phyloP scores from a whole-genome alignment of 2,888 invertebrate genomes.

The Halictus ligatus region DNA sequence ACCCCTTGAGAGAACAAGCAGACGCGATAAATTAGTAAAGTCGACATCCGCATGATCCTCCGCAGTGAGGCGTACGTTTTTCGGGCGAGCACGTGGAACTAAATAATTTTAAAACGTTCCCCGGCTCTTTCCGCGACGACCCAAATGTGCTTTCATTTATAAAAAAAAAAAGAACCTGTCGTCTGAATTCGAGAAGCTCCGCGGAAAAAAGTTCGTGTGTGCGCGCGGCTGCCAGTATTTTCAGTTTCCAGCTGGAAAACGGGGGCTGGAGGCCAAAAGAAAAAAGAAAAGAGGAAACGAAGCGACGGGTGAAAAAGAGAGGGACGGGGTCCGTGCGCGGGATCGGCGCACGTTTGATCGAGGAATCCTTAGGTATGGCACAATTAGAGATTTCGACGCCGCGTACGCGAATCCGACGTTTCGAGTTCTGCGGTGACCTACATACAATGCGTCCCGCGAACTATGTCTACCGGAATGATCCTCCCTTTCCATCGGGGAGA shows the following conservation, averaged over 20 bases:
- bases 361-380: slow-evolving; percentile 28
- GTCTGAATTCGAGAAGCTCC: not conserved
- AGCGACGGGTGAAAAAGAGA: not conserved
- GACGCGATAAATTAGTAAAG: not conserved
- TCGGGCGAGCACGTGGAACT: not conserved
- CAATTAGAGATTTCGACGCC: slow-evolving; percentile 23
- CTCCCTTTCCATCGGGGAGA: not conserved
- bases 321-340: not conserved
- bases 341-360: slow-evolving; percentile 6
- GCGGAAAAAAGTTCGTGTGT: not conserved
- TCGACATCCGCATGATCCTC: not conserved
- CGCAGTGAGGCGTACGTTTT: not conserved
- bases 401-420: slow-evolving; percentile 9
- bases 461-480: not conserved
- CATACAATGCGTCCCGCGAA: not conserved
- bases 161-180: not conserved
- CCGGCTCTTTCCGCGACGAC: not conserved
- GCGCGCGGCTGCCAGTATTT: not conserved
- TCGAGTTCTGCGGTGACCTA: not conserved
- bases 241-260: not conserved
- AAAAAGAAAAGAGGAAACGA: not conserved
- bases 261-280: not conserved
- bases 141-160: not conserved
- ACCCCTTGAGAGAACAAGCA: not conserved
- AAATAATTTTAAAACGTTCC: not conserved